Base-by-base conservation (phyloP, 2,888 invertebrate genomes). In the Acrobasis repandana region DNA sequence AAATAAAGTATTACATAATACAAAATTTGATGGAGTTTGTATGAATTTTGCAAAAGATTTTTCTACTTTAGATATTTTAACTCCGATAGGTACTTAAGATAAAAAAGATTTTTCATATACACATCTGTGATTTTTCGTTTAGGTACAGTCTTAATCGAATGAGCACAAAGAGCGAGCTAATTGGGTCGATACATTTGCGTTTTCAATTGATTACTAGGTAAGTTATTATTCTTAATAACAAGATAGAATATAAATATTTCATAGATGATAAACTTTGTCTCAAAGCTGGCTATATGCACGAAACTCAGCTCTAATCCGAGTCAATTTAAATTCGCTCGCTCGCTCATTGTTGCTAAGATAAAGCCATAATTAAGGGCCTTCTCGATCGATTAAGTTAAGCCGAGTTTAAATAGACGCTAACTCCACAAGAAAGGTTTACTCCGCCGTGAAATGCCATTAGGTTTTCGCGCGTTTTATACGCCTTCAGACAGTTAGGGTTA, bases 391-490 rank as follows among this genome's bases (percentile, higher is more conserved):
- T 92, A 92, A 90, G 78, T 87, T 88, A 86, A 92, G 86, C 88
- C 86, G 83, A 91, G 90, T 92, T 92, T 88, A 91, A 91, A 90
- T 83, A 89, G 91, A 91, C 90, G 90, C 82, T 92, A 92, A 92
- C 91, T 90, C 85, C 78, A 68, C 76, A 83, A 87, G 92, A 93
- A 91, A 89, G 92, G 92, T 91, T 90, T 91, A 92, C 90, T 91
- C 90, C 88, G 82, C 80, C 91, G 92, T 92, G 90, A 91, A 92
- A 92, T 92, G 90, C 90, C 86, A 89, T 92, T 92, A 92, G 90
- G 90, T 91, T 90, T 90, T 91, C 90, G 86, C 88, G 88, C 88
- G 83, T 89, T 91, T 90, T 88, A 87, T 88, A 78, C 79, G 72
- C 75, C 76, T 77, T 65, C 72, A 79, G 77, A 79, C 72, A 74